Base-by-base conservation (phyloP, 2,888 invertebrate species). In the Sympetrum striolatum region DNA sequence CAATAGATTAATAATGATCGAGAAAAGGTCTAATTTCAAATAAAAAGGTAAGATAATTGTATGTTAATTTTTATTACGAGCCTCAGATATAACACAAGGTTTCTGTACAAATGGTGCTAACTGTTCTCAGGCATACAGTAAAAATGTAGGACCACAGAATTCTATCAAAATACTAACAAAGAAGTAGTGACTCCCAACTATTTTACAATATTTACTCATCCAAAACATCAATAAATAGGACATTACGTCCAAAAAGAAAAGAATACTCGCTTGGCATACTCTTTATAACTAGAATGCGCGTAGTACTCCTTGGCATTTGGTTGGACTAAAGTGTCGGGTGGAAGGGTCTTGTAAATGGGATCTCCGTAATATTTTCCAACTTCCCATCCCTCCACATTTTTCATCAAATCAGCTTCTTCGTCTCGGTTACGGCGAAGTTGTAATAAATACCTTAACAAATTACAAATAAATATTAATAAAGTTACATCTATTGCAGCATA, bases 321-420 rank as follows among this genome's bases (percentile, higher is more conserved):
- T 64, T 95, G 95, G 2, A 96, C 93, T 39, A 96, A 95, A 2
- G 95, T 94, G 92, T 97, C 96, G 90, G 95, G 94, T 0, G 96
- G 95, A 64, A 96, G 92, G 0, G 96, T 96, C 92, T 96, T 96
- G 95, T 95, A 99, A 18, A 98, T 94, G 39, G 96, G 97, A 93
- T 98, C 97, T 8, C 98, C 98, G 92, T 96, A 98, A 94, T 96
- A 97, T 2, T 97, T 98, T 82, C 99, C 99, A 10, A 97, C 96
- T 95, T 97, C 96, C 99, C 99, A 99, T 92, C 97, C 97, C 91
- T 97, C 97, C 22, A 98, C 97, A 93, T 98, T 96, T 92, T 96
- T 96, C 99, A 99, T 99, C 58, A 99, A 94, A 91, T 97, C 96
- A 1, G 95, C 95, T 94, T 99, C 99, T 92, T 97, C 97, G 25